Percentiles rank a stretch among this genome's conserved stretches.
These are phyloP conservation scores for Hydriomena furcata DNA, from an alignment of 2,888 invertebrate genomes.

Conservation along the genomic window DNA sequence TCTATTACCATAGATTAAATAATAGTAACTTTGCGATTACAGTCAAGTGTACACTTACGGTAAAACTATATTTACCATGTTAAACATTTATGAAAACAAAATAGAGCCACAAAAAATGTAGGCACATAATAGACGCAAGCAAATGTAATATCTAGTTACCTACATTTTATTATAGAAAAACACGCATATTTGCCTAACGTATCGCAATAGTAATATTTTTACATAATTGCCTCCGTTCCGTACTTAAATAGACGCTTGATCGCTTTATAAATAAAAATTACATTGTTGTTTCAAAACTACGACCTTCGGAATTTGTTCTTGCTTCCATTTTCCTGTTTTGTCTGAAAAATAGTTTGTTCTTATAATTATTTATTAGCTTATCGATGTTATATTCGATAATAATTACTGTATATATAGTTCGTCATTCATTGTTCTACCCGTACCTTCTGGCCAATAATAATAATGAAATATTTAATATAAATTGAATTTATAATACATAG, in stretches of 20 bases:
- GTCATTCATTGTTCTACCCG: no score
- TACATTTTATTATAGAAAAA: constrained; percentile 22
- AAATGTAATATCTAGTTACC: not conserved
- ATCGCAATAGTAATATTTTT: constrained; percentile 36
- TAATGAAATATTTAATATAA: no score
- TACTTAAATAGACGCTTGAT: constrained; percentile 38
- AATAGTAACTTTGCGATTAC: no score
- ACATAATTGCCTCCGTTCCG: constrained; percentile 37
- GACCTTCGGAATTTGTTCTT: constrained; percentile 25
- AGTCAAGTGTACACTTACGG: constrained; percentile 6
- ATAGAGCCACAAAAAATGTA: not conserved
- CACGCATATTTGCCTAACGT: constrained; percentile 28
- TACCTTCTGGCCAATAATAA: not conserved
- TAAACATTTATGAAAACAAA: constrained; percentile 1
- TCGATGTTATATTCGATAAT: constrained; percentile 1
- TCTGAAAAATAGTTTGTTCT: not conserved
- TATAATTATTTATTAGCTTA: constrained; percentile 10
- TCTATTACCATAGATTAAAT: no score
- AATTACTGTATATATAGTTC: not conserved
- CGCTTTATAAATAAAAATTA: constrained; percentile 34
- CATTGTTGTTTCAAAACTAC: constrained; percentile 18
- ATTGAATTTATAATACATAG: no score
- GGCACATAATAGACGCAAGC: no score
- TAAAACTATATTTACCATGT: constrained; percentile 4
- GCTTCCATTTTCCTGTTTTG: constrained; percentile 28